Evolutionary conservation across 2,113 vertebrate species (phyloP).

Genomic region (Sinocyclocheilus maitianheensis): DNA sequence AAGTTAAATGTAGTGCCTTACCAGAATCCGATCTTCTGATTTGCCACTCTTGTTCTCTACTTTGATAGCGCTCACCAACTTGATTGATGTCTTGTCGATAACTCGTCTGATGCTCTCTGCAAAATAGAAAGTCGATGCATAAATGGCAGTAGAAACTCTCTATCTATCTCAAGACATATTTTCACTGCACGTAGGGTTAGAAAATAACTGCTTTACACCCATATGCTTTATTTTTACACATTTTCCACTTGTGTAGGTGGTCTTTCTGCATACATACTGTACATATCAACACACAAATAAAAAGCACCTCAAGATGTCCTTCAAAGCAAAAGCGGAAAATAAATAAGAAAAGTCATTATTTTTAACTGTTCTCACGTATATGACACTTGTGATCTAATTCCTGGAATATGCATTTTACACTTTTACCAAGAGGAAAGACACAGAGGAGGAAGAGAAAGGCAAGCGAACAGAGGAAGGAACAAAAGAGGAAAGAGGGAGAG

Average conservation of each 20-base stretch:
- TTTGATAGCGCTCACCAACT: constrained; percentile 76
- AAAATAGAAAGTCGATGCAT: constrained; percentile 39
- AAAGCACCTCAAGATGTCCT: constrained; percentile 17
- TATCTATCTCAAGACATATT: constrained; percentile 37
- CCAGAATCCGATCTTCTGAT: constrained; percentile 77
- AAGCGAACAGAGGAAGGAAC: neutral
- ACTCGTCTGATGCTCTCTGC: constrained; percentile 80
- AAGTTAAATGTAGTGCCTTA: constrained; percentile 55
- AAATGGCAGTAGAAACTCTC: constrained; percentile 20
- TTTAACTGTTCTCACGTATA: neutral
- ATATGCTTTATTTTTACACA: constrained; percentile 33
- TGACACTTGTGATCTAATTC: neutral
- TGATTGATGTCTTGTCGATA: constrained; percentile 76
- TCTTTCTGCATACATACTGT: neutral
- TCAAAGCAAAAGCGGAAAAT: neutral
- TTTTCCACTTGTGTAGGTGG: constrained; percentile 12
- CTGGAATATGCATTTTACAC: neutral
- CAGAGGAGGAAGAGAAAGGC: neutral
- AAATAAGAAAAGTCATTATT: neutral
- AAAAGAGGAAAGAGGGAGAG: constrained; percentile 2
- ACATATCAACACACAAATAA: neutral
- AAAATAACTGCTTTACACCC: constrained; percentile 51
- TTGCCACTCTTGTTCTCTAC: constrained; percentile 74
- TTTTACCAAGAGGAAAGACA: neutral
- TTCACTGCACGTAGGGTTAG: constrained; percentile 37